Evolutionary conservation across 1,140 invertebrate species (phyloP).

Genomic region (Oppia nitens): DNA sequence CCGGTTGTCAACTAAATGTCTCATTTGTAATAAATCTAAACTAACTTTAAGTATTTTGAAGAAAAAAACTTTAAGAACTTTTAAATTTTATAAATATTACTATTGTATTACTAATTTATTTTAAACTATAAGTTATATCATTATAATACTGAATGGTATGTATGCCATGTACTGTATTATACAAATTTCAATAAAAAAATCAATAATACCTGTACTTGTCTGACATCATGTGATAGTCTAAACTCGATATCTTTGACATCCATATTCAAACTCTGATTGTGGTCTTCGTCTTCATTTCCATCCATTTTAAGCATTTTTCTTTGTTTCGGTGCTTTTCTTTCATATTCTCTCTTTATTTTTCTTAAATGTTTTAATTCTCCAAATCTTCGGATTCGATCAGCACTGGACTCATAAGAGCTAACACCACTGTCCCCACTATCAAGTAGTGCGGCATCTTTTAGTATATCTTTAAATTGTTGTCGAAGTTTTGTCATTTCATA

Average conservation of each 20-base stretch:
- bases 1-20: too few species aligned
- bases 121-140: too few species aligned
- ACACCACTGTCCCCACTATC: not conserved
- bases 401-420: slow-evolving; percentile 31
- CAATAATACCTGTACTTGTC: slow-evolving; percentile 14
- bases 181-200: not conserved
- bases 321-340: slow-evolving; percentile 44
- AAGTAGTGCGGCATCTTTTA: slow-evolving; percentile 27
- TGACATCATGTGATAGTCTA: slow-evolving; percentile 26
- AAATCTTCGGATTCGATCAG: slow-evolving; percentile 57
- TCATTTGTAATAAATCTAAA: too few species aligned
- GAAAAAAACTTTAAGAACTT: too few species aligned
- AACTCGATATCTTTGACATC: slow-evolving; percentile 82
- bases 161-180: too few species aligned
- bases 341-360: slow-evolving; percentile 49
- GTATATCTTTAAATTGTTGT: slow-evolving; percentile 66
- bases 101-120: too few species aligned
- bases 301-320: slow-evolving; percentile 48
- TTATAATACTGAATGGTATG: too few species aligned
- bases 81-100: too few species aligned
- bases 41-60: too few species aligned
- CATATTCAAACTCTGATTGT: slow-evolving; percentile 34
- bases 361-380: slow-evolving; percentile 72
- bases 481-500: slow-evolving; percentile 89
- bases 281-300: slow-evolving; percentile 32